These are phyloP conservation scores for Drosophila helvetica DNA, from an alignment of 2,888 invertebrate genomes.

Conservation along the genomic window DNA sequence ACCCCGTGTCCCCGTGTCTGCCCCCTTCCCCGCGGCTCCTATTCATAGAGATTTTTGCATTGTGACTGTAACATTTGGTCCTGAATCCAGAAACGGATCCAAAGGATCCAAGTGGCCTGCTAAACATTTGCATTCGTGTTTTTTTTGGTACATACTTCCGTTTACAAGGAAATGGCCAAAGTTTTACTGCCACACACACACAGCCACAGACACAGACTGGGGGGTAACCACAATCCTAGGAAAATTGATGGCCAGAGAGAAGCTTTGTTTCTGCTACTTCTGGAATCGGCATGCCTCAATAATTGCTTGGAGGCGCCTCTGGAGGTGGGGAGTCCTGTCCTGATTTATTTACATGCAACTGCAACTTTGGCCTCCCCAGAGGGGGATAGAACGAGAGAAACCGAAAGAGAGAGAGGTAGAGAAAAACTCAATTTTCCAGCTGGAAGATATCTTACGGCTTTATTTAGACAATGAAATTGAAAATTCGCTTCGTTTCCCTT, in stretches of 20 bases:
- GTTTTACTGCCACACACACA: slow-evolving; percentile 19
- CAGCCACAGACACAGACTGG: background rate
- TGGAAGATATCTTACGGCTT: slow-evolving; percentile 53
- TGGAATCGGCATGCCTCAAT: slow-evolving; percentile 45
- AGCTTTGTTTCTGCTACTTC: slow-evolving; percentile 38
- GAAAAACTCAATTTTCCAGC: slow-evolving; percentile 48
- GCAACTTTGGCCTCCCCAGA: slow-evolving; percentile 12
- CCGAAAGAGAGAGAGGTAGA: background rate
- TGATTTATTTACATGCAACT: slow-evolving; percentile 75
- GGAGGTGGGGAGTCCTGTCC: slow-evolving; percentile 53
- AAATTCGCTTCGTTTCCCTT: slow-evolving; percentile 45
- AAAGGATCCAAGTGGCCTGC: slow-evolving; percentile 37
- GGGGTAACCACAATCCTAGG: slow-evolving; percentile 17
- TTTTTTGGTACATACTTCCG: slow-evolving; percentile 19
- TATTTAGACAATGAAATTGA: slow-evolving; percentile 69
- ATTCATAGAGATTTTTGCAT: slow-evolving; percentile 24
- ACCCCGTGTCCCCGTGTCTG: slow-evolving; percentile 8
- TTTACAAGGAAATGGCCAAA: slow-evolving; percentile 42
- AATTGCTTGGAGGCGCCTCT: slow-evolving; percentile 35
- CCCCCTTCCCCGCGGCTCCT: too few relatives aligned
- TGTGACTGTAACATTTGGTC: slow-evolving; percentile 37
- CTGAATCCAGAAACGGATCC: background rate
- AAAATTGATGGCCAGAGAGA: slow-evolving; percentile 38
- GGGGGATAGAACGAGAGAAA: background rate
- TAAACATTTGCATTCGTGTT: slow-evolving; percentile 40